Evolutionary conservation across 2,797 vertebrate species (phyloP).

Genomic region (Dryobates pubescens): DNA sequence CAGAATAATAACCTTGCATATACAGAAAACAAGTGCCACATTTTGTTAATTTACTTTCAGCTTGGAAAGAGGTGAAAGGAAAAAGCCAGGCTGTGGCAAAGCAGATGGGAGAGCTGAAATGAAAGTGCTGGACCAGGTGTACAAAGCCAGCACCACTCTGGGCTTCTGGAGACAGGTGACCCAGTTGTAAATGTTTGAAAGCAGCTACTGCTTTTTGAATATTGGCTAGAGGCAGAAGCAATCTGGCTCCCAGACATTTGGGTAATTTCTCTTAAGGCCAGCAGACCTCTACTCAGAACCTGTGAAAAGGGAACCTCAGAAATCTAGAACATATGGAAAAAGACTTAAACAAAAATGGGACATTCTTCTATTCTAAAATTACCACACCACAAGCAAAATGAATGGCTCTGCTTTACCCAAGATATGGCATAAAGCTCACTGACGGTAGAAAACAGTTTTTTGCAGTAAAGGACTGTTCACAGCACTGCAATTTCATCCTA

Average conservation of each 20-base stretch:
- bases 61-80: not conserved
- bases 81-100: not conserved
- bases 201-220: not conserved
- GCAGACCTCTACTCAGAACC: not conserved
- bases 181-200: not conserved
- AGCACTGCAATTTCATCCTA: not conserved
- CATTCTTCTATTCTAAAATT: not conserved
- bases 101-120: not conserved
- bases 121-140: not conserved
- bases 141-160: not conserved
- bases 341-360: not conserved
- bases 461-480: not conserved
- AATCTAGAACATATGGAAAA: fast-evolving
- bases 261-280: not conserved
- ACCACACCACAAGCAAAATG: not conserved
- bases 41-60: not conserved
- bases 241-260: not conserved
- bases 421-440: not conserved
- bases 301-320: not conserved
- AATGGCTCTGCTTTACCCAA: not conserved
- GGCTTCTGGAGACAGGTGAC: not conserved
- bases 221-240: not conserved
- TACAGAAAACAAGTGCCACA: not conserved
- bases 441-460: not conserved
- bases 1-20: slow-evolving; percentile 22